Conservation (phyloP, 1,140 invertebrate genomes). For the Drosophila leontia region DNA sequence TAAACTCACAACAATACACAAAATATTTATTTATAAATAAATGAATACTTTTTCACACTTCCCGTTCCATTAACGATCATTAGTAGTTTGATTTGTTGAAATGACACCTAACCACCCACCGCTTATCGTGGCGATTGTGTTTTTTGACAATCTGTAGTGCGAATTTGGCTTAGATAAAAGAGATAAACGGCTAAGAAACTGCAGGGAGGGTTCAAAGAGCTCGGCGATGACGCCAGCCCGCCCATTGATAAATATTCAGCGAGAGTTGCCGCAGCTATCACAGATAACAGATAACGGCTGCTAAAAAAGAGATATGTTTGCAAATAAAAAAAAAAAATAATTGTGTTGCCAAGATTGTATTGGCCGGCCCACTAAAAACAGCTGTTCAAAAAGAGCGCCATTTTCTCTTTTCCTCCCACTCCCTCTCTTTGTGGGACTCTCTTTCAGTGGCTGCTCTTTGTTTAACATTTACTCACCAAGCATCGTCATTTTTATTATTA, state of each 20-base stretch:
- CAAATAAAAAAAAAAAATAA: slow-evolving; percentile 4
- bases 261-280: slow-evolving; percentile 45
- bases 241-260: slow-evolving; percentile 55
- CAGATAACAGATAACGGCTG: slow-evolving; percentile 34
- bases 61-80: slow-evolving; percentile 9
- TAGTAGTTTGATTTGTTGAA: slow-evolving; percentile 51
- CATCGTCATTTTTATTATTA: slow-evolving; percentile 85
- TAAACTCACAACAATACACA: no score
- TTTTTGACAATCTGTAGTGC: background rate
- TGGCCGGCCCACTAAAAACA: slow-evolving; percentile 70
- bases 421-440: slow-evolving; percentile 4
- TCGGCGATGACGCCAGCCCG: slow-evolving; percentile 49
- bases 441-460: slow-evolving; percentile 49
- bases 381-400: slow-evolving; percentile 44
- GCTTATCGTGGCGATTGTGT: background rate
- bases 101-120: background rate
- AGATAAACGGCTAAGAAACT: slow-evolving; percentile 15
- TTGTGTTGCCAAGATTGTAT: slow-evolving; percentile 36
- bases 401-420: slow-evolving; percentile 18
- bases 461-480: slow-evolving; percentile 48
- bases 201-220: slow-evolving; percentile 56
- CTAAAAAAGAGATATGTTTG: slow-evolving; percentile 24
- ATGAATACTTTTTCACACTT: slow-evolving; percentile 11
- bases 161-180: slow-evolving; percentile 4
- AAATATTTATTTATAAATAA: no score